A percentile compares a stretch with the other conserved stretches of the same genome.
Evolutionary conservation across 2,797 vertebrate species (phyloP).

Genomic region (Telmatherina bonti): DNA sequence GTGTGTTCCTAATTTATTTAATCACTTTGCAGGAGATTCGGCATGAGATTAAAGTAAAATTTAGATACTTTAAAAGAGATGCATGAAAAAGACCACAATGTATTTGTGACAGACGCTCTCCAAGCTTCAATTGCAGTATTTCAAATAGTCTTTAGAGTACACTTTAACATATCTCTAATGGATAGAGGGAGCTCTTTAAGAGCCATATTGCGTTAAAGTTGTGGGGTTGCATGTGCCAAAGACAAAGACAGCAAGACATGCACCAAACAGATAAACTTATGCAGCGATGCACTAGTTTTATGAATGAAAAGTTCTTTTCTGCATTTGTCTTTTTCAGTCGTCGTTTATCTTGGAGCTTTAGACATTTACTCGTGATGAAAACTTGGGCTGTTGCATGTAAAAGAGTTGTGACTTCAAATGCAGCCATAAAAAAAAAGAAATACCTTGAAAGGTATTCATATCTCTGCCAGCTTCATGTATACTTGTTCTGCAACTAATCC

Average conservation of each 20-base stretch:
- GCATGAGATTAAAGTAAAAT: slow-evolving; percentile 28
- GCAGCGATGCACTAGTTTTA: slow-evolving; percentile 15
- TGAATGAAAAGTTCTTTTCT: not conserved
- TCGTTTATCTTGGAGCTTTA: not conserved
- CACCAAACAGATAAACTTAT: slow-evolving; percentile 14
- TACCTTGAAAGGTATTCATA: not conserved
- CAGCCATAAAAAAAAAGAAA: not conserved
- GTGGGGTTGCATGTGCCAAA: slow-evolving; percentile 1
- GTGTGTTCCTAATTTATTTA: slow-evolving; percentile 16
- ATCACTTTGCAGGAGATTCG: slow-evolving; percentile 2
- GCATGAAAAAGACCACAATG: not conserved
- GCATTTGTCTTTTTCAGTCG: not conserved
- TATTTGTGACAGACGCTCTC: not conserved
- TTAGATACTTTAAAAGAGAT: slow-evolving; percentile 3
- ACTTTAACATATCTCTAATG: slow-evolving; percentile 10
- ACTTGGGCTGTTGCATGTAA: not conserved
- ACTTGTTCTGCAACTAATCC: no score
- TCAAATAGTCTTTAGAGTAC: slow-evolving; percentile 3
- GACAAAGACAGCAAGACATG: not conserved
- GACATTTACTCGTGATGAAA: not conserved
- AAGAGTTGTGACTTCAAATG: not conserved
- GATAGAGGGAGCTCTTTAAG: slow-evolving; percentile 2
- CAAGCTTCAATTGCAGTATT: not conserved
- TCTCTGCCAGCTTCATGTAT: slow-evolving; percentile 38
- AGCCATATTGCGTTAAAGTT: slow-evolving; percentile 20